These are phyloP conservation scores for Agonopterix arenella DNA, from an alignment of 2,888 invertebrate genomes.

Conservation along the genomic window DNA sequence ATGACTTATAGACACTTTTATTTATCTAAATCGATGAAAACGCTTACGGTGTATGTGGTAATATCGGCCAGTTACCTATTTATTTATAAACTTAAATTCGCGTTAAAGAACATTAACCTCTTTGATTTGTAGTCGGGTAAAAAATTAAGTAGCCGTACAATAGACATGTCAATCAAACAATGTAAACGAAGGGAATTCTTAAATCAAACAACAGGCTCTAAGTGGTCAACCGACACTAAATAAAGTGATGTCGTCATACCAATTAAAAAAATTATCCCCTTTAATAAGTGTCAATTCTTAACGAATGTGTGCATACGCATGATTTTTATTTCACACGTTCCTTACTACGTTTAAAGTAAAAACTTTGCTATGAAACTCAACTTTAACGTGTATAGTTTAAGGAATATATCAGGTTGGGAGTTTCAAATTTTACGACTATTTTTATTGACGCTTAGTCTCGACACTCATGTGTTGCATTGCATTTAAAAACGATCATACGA, in stretches of 20 bases:
- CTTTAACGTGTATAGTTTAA: conserved; percentile 28
- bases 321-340: conserved; percentile 75
- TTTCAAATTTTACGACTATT: conserved; percentile 62
- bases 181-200: conserved; percentile 47
- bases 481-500: conserved; percentile 49
- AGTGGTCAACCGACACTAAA: conserved; percentile 54
- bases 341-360: conserved; percentile 35
- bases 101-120: no score
- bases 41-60: no score
- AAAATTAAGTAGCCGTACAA: background rate
- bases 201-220: conserved; percentile 57
- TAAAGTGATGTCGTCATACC: conserved; percentile 72
- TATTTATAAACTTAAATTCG: no score
- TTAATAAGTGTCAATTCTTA: conserved; percentile 77
- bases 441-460: conserved; percentile 74
- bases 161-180: conserved; percentile 8
- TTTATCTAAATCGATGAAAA: no score
- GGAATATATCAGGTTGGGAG: conserved; percentile 32
- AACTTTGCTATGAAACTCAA: conserved; percentile 19
- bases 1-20: no score
- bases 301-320: conserved; percentile 75
- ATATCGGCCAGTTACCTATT: no score
- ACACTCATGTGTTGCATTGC: conserved; percentile 61
- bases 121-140: background rate
- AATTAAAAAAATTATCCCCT: conserved; percentile 75